These are phyloP conservation scores for Drosophila lutescens DNA, from an alignment of 2,888 invertebrate genomes.

Conservation along the genomic window DNA sequence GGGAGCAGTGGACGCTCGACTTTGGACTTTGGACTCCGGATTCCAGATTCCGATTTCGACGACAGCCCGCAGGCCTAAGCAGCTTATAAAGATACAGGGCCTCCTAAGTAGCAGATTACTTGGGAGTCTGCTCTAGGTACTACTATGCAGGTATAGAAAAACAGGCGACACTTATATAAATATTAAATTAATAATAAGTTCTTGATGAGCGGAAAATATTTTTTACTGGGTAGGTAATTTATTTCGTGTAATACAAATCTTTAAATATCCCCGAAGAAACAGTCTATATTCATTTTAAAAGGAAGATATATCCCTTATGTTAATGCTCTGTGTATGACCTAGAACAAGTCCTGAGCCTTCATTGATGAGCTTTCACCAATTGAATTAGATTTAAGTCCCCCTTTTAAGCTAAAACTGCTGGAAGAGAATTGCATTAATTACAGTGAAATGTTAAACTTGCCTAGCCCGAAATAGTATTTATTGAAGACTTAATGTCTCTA, in stretches of 20 bases:
- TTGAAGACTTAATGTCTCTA: background rate
- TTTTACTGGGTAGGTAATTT: too few relatives aligned
- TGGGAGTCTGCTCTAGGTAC: background rate
- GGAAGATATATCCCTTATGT: background rate
- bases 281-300: too few relatives aligned
- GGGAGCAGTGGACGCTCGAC: conserved; percentile 5
- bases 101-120: conserved; percentile 25
- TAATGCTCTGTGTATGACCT: background rate
- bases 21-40: conserved; percentile 1
- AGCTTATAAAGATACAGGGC: conserved; percentile 39
- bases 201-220: too few relatives aligned
- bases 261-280: background rate
- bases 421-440: conserved; percentile 4
- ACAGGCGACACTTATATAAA: background rate
- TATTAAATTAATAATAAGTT: too few relatives aligned
- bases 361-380: conserved; percentile 11
- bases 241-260: too few relatives aligned
- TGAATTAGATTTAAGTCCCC: background rate
- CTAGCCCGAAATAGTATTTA: background rate
- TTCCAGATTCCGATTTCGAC: background rate
- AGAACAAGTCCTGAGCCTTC: background rate
- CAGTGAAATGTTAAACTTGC: background rate
- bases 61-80: conserved; percentile 35
- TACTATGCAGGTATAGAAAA: background rate
- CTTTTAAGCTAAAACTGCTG: background rate